Conservation (phyloP, 2,888 invertebrate species). For the Eupithecia tripunctaria region DNA sequence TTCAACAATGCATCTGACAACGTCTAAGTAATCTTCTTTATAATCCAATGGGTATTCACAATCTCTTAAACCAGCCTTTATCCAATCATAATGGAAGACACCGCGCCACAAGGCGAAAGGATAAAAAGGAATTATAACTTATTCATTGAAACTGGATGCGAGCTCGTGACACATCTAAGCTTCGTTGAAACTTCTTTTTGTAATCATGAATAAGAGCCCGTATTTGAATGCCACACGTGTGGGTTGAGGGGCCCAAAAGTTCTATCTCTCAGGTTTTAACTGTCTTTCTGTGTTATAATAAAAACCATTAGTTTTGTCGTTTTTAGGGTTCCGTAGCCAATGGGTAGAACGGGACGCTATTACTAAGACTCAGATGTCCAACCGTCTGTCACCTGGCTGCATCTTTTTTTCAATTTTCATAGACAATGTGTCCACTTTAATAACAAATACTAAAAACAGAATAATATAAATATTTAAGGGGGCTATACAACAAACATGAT, state of each 20-base stretch:
- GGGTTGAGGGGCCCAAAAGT: conserved; percentile 39
- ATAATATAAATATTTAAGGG: too few relatives aligned
- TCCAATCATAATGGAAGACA: conserved; percentile 28
- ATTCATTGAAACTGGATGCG: conserved; percentile 38
- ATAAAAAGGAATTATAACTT: conserved; percentile 40
- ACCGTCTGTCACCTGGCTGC: too few relatives aligned
- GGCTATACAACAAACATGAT: too few relatives aligned
- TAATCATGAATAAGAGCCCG: conserved; percentile 42
- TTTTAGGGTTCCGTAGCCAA: too few relatives aligned
- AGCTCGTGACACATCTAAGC: conserved; percentile 39
- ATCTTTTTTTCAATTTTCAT: too few relatives aligned
- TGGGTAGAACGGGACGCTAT: too few relatives aligned
- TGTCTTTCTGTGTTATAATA: conserved; percentile 31
- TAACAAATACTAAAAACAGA: too few relatives aligned
- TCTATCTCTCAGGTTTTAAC: conserved; percentile 38
- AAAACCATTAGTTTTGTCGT: conserved; percentile 16
- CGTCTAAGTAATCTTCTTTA: neutral
- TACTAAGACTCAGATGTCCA: too few relatives aligned
- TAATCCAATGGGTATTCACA: neutral
- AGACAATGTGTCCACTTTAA: too few relatives aligned
- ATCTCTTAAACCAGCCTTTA: conserved; percentile 29
- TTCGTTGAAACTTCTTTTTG: conserved; percentile 41
- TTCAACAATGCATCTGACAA: neutral
- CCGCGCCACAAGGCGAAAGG: conserved; percentile 23
- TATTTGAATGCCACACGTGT: conserved; percentile 43